Evolutionary conservation across 2,888 invertebrate genomes (phyloP).

Genomic region (Eupithecia inturbata): DNA sequence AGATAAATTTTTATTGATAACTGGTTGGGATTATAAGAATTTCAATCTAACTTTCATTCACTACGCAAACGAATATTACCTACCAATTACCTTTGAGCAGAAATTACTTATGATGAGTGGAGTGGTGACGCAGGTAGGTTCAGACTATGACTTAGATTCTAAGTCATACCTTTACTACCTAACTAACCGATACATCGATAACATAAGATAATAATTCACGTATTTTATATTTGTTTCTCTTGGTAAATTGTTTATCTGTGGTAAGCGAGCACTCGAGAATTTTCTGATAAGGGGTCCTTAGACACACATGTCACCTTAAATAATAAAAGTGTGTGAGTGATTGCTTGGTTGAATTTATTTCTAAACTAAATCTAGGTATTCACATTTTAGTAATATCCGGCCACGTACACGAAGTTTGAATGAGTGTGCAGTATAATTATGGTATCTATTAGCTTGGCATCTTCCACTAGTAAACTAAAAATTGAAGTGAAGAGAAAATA

Average conservation of each 20-base stretch:
- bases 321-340: not conserved
- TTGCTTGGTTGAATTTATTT: not conserved
- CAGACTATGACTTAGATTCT: not conserved
- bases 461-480: too few species aligned
- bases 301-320: not conserved
- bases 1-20: not conserved
- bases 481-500: too few species aligned
- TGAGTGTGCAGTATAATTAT: not conserved
- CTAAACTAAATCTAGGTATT: not conserved
- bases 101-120: not conserved
- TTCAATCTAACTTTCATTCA: slow-evolving; percentile 3
- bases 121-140: not conserved
- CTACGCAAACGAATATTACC: not conserved
- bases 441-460: not conserved
- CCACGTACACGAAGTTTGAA: not conserved
- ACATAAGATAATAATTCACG: not conserved
- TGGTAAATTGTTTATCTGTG: not conserved
- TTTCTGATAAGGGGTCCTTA: not conserved
- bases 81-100: not conserved
- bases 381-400: not conserved
- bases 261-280: not conserved
- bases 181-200: not conserved
- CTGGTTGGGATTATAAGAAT: not conserved
- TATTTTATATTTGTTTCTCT: not conserved
- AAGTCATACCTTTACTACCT: not conserved